Percentiles rank a stretch among this genome's conserved stretches.
Conservation (phyloP, 37 sponge, comb jelly and placozoan species). For the Oscarella lobularis region DNA sequence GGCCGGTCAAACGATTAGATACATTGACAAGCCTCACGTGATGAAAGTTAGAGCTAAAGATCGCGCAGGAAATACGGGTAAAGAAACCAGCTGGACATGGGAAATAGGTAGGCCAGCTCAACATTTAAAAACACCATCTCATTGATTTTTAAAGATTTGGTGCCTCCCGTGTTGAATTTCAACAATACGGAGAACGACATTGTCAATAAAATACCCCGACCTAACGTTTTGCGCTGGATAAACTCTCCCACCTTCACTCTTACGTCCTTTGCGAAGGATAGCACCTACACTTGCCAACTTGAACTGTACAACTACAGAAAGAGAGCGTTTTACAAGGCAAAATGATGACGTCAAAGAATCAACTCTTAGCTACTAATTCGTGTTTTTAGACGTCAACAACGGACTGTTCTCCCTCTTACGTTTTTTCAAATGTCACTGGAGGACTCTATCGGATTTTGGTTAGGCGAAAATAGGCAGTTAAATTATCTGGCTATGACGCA, state of each 20-base stretch:
- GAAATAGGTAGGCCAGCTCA: too few species aligned
- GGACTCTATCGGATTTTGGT: too few species aligned
- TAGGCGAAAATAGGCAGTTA: too few species aligned
- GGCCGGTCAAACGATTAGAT: background rate
- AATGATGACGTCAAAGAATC: background rate
- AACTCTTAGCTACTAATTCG: background rate
- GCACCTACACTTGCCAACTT: background rate
- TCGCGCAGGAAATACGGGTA: background rate
- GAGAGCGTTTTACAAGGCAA: background rate
- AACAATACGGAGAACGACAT: background rate
- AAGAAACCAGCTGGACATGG: background rate
- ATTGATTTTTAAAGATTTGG: too few species aligned
- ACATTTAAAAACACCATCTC: too few species aligned
- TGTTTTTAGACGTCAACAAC: background rate
- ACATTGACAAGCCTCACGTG: conserved; percentile 2
- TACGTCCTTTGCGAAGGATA: background rate
- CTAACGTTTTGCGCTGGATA: background rate
- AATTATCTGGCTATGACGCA: too few species aligned
- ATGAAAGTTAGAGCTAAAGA: background rate
- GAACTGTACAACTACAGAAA: background rate
- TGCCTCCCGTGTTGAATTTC: background rate
- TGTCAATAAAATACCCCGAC: background rate
- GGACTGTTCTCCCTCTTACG: background rate
- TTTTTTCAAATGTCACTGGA: background rate
- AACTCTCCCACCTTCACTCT: background rate